Evolutionary conservation across 2,888 invertebrate species (phyloP), one percentile per base, ranked within the genome.

Genomic region (Pristionchus fissidentatus): DNA sequence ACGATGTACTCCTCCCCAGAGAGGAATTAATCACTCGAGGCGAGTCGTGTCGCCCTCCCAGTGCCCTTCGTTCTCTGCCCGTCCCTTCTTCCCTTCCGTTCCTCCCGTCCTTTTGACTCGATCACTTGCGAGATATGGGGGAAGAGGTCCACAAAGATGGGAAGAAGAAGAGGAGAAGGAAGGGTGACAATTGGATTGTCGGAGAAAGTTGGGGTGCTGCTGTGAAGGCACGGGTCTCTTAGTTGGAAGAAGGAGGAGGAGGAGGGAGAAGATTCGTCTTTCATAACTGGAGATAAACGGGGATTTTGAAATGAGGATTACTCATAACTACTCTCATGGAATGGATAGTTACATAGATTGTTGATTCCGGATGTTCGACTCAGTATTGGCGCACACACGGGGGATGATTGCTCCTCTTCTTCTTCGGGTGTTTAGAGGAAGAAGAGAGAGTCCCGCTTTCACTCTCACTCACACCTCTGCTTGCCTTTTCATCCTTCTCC

Each of bases 141-240:
- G n/a, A n/a, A n/a, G n/a, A 41, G 32, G 38, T 70, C 41, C 41
- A 70, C n/a, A 32, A 15, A 57, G 57, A 35, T 60, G 60, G 60
- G 32, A 19, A 19, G 15, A 62, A 19, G 4, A 35, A 3, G 62
- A 62, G 35, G 35, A 35, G 62, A 62, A 62, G 35, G 35, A 35
- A 35, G 35, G 62, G 62, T 62, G 62, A 62, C 62, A 62, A 62
- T 62, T 62, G 62, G 62, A 62, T 62, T 35, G 62, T 35, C 62
- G 35, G 35, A 22, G 35, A 57, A 57, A 62, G 35, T 8, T 35
- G 32, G 29, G 29, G 29, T 13, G 32, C 10, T 29, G 60, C 22
- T 8, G 19, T 35, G 62, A 62, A 35, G n/a, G n/a, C n/a, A n/a
- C n/a, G n/a, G n/a, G n/a, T n/a, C n/a, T n/a, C n/a, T n/a, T n/a